A percentile compares a stretch with the other conserved stretches of the same genome.
Conservation (phyloP, 2,888 invertebrate species). For the Scelioninae gen. 2 region DNA sequence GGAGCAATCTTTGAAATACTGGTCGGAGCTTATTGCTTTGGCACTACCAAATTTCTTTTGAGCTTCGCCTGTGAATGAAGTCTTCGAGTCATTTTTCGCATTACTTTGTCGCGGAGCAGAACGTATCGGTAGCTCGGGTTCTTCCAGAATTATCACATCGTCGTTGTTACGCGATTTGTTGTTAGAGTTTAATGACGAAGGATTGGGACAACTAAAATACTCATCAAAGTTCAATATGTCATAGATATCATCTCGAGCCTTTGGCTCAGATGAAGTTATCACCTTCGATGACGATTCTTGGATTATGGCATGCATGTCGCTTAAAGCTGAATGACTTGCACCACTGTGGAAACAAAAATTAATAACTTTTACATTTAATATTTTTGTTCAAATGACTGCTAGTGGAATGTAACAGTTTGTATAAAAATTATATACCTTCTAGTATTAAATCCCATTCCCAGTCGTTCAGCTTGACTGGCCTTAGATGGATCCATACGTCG, state of each 20-base stretch:
- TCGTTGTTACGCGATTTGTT: conserved; percentile 69
- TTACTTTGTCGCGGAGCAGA: conserved; percentile 64
- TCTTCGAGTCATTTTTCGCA: conserved; percentile 51
- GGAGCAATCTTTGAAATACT: conserved; percentile 89
- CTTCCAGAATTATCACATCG: conserved; percentile 75
- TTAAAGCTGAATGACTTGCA: conserved; percentile 89
- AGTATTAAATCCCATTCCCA: conserved; percentile 91
- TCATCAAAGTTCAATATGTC: conserved; percentile 73
- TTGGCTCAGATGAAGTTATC: conserved; percentile 67
- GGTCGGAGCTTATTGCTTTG: conserved; percentile 98
- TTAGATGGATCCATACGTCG: conserved; percentile 87
- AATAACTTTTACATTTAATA: too few species aligned
- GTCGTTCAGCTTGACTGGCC: conserved; percentile 91
- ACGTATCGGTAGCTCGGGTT: conserved; percentile 70
- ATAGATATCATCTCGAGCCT: conserved; percentile 64
- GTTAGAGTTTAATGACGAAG: conserved; percentile 65
- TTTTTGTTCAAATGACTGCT: too few species aligned
- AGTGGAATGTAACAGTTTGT: too few species aligned
- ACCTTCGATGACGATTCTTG: conserved; percentile 81
- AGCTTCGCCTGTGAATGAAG: conserved; percentile 82
- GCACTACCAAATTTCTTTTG: conserved; percentile 98
- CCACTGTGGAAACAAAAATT: conserved; percentile 75
- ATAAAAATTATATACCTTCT: conserved; percentile 76
- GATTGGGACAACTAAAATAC: conserved; percentile 71
- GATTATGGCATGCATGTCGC: conserved; percentile 93